A percentile compares a stretch with the other conserved stretches of the same genome.
These are phyloP conservation scores for Spisula subtruncata DNA, from an alignment of 2,888 invertebrate species.

Conservation along the genomic window DNA sequence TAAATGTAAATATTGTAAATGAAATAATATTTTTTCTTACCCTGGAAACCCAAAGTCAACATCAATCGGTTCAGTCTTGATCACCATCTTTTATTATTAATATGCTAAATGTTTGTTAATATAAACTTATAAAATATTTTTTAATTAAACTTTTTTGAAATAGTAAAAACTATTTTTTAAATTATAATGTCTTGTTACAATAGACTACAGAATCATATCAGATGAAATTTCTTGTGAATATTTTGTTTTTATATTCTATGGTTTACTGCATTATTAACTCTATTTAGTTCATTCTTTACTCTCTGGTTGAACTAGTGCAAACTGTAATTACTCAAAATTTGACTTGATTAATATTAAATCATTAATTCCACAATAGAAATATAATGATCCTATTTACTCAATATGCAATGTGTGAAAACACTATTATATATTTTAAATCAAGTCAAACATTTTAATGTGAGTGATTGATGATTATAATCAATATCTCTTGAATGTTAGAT, in stretches of 20 bases:
- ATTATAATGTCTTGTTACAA: not conserved
- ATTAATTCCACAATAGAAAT: not conserved
- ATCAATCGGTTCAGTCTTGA: not conserved
- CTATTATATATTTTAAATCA: not conserved
- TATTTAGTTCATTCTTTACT: not conserved
- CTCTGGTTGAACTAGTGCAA: not conserved
- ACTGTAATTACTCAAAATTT: slow-evolving; percentile 15
- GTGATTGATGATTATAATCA: not conserved
- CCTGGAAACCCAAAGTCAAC: not conserved
- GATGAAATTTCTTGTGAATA: not conserved
- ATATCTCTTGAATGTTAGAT: not conserved
- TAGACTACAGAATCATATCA: not conserved
- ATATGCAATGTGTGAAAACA: not conserved
- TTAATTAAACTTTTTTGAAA: too few species aligned
- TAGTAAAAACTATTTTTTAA: not conserved
- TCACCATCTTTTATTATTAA: not conserved
- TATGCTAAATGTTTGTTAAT: not conserved
- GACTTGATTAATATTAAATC: slow-evolving; percentile 1
- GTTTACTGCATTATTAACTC: slow-evolving; percentile 1
- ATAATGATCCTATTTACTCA: slow-evolving; percentile 1
- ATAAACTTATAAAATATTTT: not conserved
- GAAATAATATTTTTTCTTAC: not conserved
- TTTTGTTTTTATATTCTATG: not conserved
- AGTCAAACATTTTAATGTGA: not conserved
- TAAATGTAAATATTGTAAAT: too few species aligned